Evolutionary conservation across 2,888 invertebrate species (phyloP).

Genomic region (Oxystoma pomonae): DNA sequence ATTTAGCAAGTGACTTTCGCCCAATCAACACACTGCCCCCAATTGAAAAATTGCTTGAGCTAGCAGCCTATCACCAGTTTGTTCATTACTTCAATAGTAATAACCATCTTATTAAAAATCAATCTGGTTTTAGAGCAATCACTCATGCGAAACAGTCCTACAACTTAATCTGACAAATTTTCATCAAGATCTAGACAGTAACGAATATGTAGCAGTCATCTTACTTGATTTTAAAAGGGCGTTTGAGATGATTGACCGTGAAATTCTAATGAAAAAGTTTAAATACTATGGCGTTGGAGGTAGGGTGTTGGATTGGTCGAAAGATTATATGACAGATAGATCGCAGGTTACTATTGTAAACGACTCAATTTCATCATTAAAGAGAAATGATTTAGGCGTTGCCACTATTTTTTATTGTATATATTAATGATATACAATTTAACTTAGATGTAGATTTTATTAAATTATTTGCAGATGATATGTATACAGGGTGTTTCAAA

Average conservation of each 20-base stretch:
- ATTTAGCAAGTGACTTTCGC: background rate
- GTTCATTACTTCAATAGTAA: background rate
- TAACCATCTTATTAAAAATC: background rate
- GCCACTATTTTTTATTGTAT: background rate
- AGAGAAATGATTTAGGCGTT: background rate
- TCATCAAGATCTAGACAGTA: background rate
- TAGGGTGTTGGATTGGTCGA: too few relatives aligned
- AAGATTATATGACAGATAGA: background rate
- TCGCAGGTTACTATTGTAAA: background rate
- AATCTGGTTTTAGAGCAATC: background rate
- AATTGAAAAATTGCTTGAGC: background rate
- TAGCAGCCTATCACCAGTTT: background rate
- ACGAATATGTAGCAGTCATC: background rate
- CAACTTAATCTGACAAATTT: background rate
- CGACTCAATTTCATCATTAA: background rate
- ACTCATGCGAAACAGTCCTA: background rate
- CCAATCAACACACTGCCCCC: background rate
- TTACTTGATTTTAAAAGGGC: too few relatives aligned
- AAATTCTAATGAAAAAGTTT: too few relatives aligned
- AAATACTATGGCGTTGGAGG: too few relatives aligned
- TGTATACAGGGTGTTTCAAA: too few relatives aligned
- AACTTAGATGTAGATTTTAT: slow-evolving; percentile 18
- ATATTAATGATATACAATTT: slow-evolving; percentile 10
- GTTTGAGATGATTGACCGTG: too few relatives aligned
- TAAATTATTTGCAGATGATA: slow-evolving; percentile 5